A percentile compares a stretch with the other conserved stretches of the same genome.
phyloP scores from a whole-genome alignment of 1,140 invertebrate genomes.

The Dysdera silvatica region DNA sequence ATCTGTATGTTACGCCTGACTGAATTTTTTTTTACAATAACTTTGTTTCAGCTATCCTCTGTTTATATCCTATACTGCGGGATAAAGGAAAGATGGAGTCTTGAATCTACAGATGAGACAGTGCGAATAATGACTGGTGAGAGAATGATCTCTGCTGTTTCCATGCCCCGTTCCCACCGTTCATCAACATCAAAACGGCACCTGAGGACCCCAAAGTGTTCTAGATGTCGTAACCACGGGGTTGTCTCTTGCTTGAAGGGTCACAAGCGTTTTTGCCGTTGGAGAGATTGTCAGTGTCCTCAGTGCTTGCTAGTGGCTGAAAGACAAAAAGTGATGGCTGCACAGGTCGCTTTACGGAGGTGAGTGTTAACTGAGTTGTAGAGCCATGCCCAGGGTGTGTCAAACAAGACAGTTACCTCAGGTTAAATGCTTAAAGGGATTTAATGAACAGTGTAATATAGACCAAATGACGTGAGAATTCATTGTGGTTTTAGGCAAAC shows the following conservation, averaged over 20 bases:
- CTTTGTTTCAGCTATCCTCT: no score
- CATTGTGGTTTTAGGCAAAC: no score
- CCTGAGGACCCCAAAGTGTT: slow-evolving; percentile 90
- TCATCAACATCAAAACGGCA: neutral
- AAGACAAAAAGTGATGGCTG: slow-evolving; percentile 97
- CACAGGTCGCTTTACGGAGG: slow-evolving; percentile 79
- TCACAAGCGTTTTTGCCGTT: slow-evolving; percentile 93
- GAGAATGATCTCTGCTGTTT: neutral
- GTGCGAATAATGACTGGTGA: neutral
- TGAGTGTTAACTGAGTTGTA: slow-evolving; percentile 19
- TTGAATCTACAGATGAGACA: neutral
- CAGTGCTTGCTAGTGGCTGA: slow-evolving; percentile 99
- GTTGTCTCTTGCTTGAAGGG: slow-evolving; percentile 93
- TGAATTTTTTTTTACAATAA: no score
- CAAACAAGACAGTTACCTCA: no score
- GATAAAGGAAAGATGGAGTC: no score
- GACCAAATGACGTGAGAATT: no score
- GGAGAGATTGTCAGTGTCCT: slow-evolving; percentile 90
- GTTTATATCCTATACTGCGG: no score
- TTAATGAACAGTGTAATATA: no score
- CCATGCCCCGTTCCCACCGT: neutral
- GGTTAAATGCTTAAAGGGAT: no score
- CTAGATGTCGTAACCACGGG: slow-evolving; percentile 93
- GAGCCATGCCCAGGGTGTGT: no score
- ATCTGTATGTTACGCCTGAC: no score